Conservation (phyloP, 2,113 vertebrate species). For the Triplophysa tibetana region DNA sequence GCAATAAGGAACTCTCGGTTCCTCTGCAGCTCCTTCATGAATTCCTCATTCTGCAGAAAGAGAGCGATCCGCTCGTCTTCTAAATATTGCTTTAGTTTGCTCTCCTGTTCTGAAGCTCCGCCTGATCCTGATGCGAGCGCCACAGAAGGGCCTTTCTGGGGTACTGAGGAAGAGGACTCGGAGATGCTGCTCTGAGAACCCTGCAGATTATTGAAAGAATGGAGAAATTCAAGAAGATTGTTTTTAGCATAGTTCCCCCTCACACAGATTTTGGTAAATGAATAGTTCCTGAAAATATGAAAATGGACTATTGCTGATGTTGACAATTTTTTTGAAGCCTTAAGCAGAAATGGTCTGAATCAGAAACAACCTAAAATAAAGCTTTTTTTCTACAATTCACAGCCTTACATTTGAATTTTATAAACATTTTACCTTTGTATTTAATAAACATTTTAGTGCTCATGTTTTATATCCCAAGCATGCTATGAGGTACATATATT, state of each 20-base stretch:
- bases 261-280: background rate
- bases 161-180: slow-evolving; percentile 61
- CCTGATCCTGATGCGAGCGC: slow-evolving; percentile 35
- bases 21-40: slow-evolving; percentile 95
- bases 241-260: background rate
- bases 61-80: slow-evolving; percentile 94
- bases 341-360: background rate
- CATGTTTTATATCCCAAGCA: no score
- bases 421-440: no score
- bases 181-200: slow-evolving; percentile 65
- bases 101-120: slow-evolving; percentile 81
- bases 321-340: background rate
- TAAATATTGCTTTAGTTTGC: slow-evolving; percentile 92
- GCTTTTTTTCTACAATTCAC: no score
- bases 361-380: no score
- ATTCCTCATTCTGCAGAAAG: slow-evolving; percentile 96
- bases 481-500: background rate
- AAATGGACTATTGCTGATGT: background rate
- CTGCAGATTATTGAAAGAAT: slow-evolving; percentile 56
- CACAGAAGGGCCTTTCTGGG: slow-evolving; percentile 49
- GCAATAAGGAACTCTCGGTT: slow-evolving; percentile 94
- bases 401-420: no score
- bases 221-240: background rate
- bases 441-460: no score
- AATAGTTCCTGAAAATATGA: background rate